Percentiles rank a stretch among this genome's conserved stretches.
Conservation (phyloP, 1,140 invertebrate species). For the Zaprionus vittiger region DNA sequence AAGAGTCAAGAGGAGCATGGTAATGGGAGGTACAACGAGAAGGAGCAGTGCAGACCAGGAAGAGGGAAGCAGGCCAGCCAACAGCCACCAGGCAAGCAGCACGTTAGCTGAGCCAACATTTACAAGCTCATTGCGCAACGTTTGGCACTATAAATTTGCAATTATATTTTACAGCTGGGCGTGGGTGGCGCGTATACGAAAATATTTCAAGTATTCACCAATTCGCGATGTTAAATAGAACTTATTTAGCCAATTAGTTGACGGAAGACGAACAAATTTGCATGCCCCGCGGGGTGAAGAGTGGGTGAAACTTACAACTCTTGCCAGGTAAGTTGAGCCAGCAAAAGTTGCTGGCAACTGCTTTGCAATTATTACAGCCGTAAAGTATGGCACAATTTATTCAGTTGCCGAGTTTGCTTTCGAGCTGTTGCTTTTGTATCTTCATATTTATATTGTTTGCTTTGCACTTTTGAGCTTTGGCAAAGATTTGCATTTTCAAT, state of each 20-base stretch:
- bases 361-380: conserved; percentile 76
- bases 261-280: conserved; percentile 52
- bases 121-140: conserved; percentile 44
- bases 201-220: conserved; percentile 46
- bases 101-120: conserved; percentile 40
- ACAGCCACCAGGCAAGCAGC: conserved; percentile 22
- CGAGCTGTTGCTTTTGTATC: conserved; percentile 19
- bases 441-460: conserved; percentile 64
- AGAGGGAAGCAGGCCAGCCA: not conserved
- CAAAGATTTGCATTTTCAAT: conserved; percentile 81
- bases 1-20: conserved; percentile 31
- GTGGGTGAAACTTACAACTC: conserved; percentile 24
- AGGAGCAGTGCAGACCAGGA: not conserved
- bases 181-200: conserved; percentile 47
- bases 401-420: conserved; percentile 34
- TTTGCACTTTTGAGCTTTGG: conserved; percentile 77
- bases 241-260: conserved; percentile 74
- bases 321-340: conserved; percentile 22
- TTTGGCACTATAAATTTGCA: conserved; percentile 69
- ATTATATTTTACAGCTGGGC: conserved; percentile 53
- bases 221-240: conserved; percentile 47
- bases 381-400: conserved; percentile 73
- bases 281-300: conserved; percentile 10
- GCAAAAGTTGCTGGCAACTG: conserved; percentile 62
- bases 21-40: not conserved